phyloP scores from a whole-genome alignment of 23 tunicate genomes.

The Phallusia fumigata region DNA sequence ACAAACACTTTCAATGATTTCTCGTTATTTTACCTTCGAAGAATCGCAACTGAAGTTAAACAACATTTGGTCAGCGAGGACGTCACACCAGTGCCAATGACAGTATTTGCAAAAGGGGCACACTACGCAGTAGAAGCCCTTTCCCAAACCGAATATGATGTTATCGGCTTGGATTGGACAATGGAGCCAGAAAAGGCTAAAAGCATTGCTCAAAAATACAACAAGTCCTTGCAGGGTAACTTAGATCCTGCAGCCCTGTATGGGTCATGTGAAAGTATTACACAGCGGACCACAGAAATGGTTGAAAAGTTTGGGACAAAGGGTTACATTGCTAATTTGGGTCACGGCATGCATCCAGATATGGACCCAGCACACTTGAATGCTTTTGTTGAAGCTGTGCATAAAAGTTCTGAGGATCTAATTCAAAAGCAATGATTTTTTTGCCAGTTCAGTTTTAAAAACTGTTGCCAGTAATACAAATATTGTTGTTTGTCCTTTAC shows the following conservation, averaged over 20 bases:
- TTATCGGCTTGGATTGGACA: constrained; percentile 95
- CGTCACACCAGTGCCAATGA: constrained; percentile 62
- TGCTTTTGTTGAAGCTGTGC: constrained; percentile 79
- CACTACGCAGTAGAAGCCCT: constrained; percentile 71
- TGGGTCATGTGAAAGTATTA: constrained; percentile 49
- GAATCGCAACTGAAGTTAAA: constrained; percentile 81
- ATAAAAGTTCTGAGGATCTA: constrained; percentile 34
- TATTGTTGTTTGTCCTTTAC: background rate
- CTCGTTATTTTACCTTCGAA: constrained; percentile 57
- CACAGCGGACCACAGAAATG: constrained; percentile 46
- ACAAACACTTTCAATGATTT: constrained; percentile 49
- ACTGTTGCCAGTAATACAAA: background rate
- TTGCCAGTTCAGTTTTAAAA: background rate
- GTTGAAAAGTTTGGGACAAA: constrained; percentile 45
- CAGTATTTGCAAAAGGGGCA: constrained; percentile 90
- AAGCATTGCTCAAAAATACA: constrained; percentile 13
- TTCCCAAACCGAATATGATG: constrained; percentile 72
- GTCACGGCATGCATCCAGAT: constrained; percentile 98
- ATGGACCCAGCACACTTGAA: constrained; percentile 75
- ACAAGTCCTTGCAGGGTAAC: constrained; percentile 87
- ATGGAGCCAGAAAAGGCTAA: constrained; percentile 56
- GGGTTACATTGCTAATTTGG: constrained; percentile 88
- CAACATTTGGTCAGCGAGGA: constrained; percentile 15
- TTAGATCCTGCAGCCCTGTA: constrained; percentile 88
- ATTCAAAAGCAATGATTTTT: constrained; percentile 8